phyloP scores from a whole-genome alignment of 1,140 invertebrate genomes.

The Luehdorfia chinensis region DNA sequence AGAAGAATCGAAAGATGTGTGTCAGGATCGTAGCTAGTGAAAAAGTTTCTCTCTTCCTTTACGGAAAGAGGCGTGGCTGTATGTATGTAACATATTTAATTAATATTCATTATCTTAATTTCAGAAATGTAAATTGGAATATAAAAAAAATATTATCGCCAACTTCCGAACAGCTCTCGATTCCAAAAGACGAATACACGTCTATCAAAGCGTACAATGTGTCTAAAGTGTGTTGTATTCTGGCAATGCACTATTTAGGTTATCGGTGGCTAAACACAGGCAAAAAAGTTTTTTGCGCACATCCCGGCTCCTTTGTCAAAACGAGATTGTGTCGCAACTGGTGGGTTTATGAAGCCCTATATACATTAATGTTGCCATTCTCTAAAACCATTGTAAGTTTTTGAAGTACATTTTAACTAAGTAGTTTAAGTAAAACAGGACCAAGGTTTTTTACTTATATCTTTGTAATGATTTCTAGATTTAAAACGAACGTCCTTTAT shows the following conservation, averaged over 20 bases:
- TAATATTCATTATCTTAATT: conserved; percentile 33
- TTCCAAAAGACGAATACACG: conserved; percentile 81
- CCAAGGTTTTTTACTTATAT: neutral
- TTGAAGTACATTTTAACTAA: neutral
- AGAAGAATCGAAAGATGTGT: too few species aligned
- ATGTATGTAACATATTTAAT: too few species aligned
- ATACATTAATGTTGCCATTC: conserved; percentile 90
- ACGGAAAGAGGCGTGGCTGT: too few species aligned
- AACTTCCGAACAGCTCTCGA: conserved; percentile 78
- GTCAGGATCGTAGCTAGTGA: too few species aligned
- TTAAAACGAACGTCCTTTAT: too few species aligned
- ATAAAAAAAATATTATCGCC: conserved; percentile 56
- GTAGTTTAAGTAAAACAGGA: neutral
- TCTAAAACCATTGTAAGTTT: conserved; percentile 92
- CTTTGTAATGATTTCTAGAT: neutral
- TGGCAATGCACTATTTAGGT: conserved; percentile 83
- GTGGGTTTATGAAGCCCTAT: conserved; percentile 89
- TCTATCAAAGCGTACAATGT: conserved; percentile 92
- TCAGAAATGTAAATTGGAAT: conserved; percentile 82
- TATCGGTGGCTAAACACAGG: conserved; percentile 83
- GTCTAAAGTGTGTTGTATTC: conserved; percentile 92
- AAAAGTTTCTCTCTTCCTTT: too few species aligned
- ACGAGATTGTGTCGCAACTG: conserved; percentile 87
- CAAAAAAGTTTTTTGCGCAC: conserved; percentile 87
- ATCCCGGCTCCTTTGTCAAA: conserved; percentile 95